Base-by-base conservation (phyloP, 2,888 invertebrate genomes). In the Leptinotarsa haldemani region DNA sequence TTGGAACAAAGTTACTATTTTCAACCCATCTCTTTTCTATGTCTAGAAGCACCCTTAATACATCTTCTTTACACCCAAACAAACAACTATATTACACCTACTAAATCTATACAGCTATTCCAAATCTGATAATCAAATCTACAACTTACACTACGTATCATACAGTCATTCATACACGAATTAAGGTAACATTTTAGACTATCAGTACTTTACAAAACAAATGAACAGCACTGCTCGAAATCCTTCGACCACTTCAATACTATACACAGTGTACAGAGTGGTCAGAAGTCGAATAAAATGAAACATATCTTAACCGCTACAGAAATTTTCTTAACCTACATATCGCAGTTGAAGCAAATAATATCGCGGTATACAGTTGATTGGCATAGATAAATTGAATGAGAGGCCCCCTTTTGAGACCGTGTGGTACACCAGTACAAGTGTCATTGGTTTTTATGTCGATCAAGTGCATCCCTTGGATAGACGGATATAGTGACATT, bases 191-290 rank as follows among this genome's bases (percentile, higher is more conserved):
- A 78, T 70, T 74, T 81, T 80, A 81, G 71, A 82, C 80, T 81
- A 80, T 81, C 74, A 77, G 76, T 78, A 81, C 81, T 82, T 82
- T 81, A 81, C 79, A 81, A 79, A 82, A 82, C 80, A 78, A 79
- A 75, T 61, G 47, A 65, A 73, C 70, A 69, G 40, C 30, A 53
- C 13, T 52, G 40, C 16, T 67, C n/a, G 18, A 25, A 65, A 66
- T 25, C 20, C 16, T 52, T 50, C 25, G 30, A 66, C 48, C 61
- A 66, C 52, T 22, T 22, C 12, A 16, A 9, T 20, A 40, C 20
- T 2, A 15, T 18, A 15, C 16, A 15, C 0, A 52, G 9, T 40
- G 40, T 40, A 40, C 40, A 40, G 40, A 40, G 40, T 61, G 61
- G 61, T 40, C 61, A n/a, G n/a, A n/a, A 40, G 30, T 50, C 50